Conservation (phyloP, 2,113 vertebrate genomes). For the Malurus alboscapulatus region DNA sequence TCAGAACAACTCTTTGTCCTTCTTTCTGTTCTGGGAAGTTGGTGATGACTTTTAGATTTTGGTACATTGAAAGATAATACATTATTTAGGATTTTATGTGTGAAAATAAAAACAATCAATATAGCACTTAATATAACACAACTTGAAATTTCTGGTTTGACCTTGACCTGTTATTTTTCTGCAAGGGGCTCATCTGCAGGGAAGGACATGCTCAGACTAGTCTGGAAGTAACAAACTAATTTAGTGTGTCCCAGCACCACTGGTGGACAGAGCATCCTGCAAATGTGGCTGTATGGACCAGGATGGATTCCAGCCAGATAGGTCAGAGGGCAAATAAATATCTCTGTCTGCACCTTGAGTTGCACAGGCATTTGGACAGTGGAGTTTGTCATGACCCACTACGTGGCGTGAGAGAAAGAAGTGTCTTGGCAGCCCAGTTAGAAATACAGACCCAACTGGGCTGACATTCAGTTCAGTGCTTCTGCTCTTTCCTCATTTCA, state of each 20-base stretch:
- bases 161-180: neutral
- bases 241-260: neutral
- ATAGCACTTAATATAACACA: neutral
- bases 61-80: neutral
- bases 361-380: neutral
- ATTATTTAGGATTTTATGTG: neutral
- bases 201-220: neutral
- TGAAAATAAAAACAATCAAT: neutral
- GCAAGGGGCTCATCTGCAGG: neutral
- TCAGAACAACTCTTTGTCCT: neutral
- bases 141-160: neutral
- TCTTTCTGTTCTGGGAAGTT: neutral
- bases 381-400: neutral
- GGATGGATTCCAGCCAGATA: neutral
- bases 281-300: neutral
- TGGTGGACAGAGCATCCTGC: neutral
- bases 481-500: constrained; percentile 31
- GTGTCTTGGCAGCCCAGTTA: neutral
- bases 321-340: neutral
- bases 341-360: neutral
- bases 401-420: neutral
- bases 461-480: neutral
- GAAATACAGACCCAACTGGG: neutral
- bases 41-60: neutral
- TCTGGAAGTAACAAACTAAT: neutral